These are phyloP conservation scores for Aspiorhynchus laticeps DNA, from an alignment of 2,113 vertebrate species.

Conservation along the genomic window DNA sequence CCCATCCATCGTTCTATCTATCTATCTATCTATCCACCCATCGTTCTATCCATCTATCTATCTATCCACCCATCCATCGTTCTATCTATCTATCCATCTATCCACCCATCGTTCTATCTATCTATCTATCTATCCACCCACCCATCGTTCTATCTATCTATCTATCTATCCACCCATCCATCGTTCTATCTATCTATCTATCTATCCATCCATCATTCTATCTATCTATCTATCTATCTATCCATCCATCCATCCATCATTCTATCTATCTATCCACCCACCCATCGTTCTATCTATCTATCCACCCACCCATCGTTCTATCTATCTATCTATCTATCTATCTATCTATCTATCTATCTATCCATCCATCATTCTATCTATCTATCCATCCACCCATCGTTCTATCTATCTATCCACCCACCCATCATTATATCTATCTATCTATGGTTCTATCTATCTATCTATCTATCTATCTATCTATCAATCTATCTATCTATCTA, in stretches of 20 bases:
- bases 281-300: not conserved
- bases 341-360: not conserved
- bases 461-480: not conserved
- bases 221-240: not conserved
- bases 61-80: not conserved
- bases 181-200: not conserved
- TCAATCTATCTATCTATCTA: too few species aligned
- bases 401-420: conserved; percentile 5
- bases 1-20: fast-evolving
- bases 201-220: not conserved
- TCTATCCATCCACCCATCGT: not conserved
- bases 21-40: fast-evolving
- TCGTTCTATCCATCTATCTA: not conserved
- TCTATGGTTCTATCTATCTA: not conserved
- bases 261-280: not conserved
- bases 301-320: not conserved
- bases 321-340: not conserved
- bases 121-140: not conserved
- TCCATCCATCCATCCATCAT: not conserved
- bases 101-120: not conserved
- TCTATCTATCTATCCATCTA: not conserved
- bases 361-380: not conserved
- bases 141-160: not conserved
- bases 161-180: not conserved
- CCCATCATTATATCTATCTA: conserved; percentile 53